Percentiles rank a stretch among this genome's conserved stretches.
Evolutionary conservation across 2,113 vertebrate genomes (phyloP).

Genomic region (Rhegmatorhina hoffmannsi): DNA sequence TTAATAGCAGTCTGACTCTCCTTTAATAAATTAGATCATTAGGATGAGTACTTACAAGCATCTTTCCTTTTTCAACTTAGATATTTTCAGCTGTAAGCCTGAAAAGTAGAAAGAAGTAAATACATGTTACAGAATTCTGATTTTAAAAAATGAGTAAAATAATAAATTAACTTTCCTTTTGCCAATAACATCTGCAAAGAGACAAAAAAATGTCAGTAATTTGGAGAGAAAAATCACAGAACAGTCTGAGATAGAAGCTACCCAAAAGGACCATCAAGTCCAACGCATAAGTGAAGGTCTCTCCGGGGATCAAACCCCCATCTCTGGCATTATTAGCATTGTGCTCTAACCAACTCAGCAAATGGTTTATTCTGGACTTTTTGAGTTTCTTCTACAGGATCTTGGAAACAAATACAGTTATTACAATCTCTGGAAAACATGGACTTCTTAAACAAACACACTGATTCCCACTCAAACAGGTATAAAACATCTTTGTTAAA

Average conservation of each 20-base stretch:
- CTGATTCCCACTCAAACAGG: neutral
- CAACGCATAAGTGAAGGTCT: neutral
- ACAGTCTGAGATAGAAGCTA: neutral
- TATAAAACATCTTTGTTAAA: neutral
- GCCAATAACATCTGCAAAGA: neutral
- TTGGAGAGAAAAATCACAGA: neutral
- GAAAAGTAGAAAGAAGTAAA: conserved; percentile 52
- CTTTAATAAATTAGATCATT: conserved; percentile 6
- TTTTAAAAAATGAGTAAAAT: neutral
- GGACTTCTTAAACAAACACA: neutral
- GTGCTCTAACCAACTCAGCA: neutral
- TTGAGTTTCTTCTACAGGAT: neutral
- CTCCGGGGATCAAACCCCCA: neutral
- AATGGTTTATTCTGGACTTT: neutral
- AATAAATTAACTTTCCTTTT: neutral
- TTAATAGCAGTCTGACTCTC: neutral
- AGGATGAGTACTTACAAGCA: conserved; percentile 87
- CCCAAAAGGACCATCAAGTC: neutral
- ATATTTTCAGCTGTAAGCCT: conserved; percentile 92
- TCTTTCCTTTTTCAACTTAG: conserved; percentile 91
- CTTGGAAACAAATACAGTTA: neutral
- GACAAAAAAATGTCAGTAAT: neutral
- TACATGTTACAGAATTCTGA: neutral
- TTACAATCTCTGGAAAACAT: neutral
- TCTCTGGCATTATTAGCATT: neutral